Evolutionary conservation across 2,888 invertebrate genomes (phyloP), one percentile per base, ranked within the genome.

Genomic region (Nomada fabriciana): DNA sequence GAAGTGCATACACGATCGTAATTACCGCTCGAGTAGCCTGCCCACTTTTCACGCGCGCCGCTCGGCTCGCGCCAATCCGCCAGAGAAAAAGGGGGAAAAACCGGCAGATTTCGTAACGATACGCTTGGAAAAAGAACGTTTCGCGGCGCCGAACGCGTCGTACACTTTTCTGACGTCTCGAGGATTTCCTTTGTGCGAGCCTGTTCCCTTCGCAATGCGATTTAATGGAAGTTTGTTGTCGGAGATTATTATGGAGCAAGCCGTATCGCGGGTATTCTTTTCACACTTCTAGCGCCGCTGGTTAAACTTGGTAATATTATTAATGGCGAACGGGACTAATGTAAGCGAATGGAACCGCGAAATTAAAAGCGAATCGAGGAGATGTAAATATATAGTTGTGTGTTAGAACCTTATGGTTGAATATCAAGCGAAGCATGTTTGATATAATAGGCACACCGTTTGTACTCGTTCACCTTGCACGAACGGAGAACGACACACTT

Each of bases 1-100:
- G 91, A 93, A 93, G 92, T 92, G 91, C 91, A 92, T 90, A 91
- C 90, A 90, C 87, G 82, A 87, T 80, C 79, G 91, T 91, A 93
- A 93, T 93, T 93, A 93, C 89, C 87, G 87, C 86, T 87, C 88
- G 88, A 88, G 87, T 85, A 84, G 87, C 87, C 90, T 92, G 89
- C 90, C 89, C 89, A 90, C 88, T 89, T 91, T 89, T 89, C 90
- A 86, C 88, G 86, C 88, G 36, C 36, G 36, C 36, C 36, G 69
- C 68, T 67, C 68, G 53, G 76, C 36, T 36, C 29, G 53, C 77
- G 77, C 82, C 82, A 83, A 88, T 79, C 76, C 82, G 79, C 67
- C 73, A 77, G 74, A 77, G 78, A 85, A 77, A 47, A 18, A 15
- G 2, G 20, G 25, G 7, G 18, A 75, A 87, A 74, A 76, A 64